phyloP scores from a whole-genome alignment of 2,113 vertebrate genomes.

The Neogobius melanostomus region DNA sequence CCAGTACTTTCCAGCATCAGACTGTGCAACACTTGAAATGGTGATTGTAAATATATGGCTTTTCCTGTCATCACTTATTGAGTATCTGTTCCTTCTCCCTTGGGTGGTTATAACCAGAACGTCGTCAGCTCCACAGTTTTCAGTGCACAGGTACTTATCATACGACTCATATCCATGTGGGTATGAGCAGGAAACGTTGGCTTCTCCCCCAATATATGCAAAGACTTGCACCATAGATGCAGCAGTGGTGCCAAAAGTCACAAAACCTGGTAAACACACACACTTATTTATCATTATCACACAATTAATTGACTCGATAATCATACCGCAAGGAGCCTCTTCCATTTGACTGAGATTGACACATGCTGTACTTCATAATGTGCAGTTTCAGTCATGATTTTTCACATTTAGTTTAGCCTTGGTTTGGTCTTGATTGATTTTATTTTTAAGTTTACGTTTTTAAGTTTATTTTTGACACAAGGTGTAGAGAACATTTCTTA shows the following conservation, averaged over 20 bases:
- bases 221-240: not conserved
- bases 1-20: conserved; percentile 33
- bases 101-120: conserved; percentile 8
- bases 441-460: no score
- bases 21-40: conserved; percentile 1
- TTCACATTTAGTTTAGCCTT: no score
- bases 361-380: no score
- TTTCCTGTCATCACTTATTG: not conserved
- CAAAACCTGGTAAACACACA: not conserved
- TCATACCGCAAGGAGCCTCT: no score
- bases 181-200: conserved; percentile 26
- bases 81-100: conserved; percentile 4
- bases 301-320: no score
- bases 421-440: no score
- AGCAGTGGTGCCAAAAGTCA: conserved; percentile 2
- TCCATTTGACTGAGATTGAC: no score
- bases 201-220: conserved; percentile 23
- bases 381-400: no score
- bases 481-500: no score
- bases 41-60: not conserved
- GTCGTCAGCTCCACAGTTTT: not conserved
- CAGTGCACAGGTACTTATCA: conserved; percentile 51
- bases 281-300: no score
- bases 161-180: not conserved
- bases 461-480: no score